phyloP scores from a whole-genome alignment of 2,113 vertebrate genomes.

The Syngnathus typhle region DNA sequence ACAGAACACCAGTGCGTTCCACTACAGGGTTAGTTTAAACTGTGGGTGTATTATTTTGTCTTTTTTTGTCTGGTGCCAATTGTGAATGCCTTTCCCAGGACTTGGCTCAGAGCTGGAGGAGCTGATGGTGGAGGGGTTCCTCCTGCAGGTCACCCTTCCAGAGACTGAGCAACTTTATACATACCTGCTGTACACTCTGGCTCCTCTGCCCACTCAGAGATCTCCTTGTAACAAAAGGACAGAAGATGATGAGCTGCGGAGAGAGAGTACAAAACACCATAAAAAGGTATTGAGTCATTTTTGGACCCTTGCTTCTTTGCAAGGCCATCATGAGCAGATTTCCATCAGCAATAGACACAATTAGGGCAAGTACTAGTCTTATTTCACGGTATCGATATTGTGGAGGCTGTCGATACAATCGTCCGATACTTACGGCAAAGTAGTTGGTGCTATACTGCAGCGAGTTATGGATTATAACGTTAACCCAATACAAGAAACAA shows the following conservation, averaged over 20 bases:
- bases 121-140: constrained; percentile 90
- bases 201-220: constrained; percentile 46
- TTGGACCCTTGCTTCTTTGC: no score
- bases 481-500: background rate
- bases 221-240: constrained; percentile 52
- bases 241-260: constrained; percentile 62
- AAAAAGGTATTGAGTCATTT: constrained; percentile 37
- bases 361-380: no score
- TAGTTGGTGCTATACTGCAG: no score
- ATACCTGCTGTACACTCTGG: constrained; percentile 77
- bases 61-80: background rate
- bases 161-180: constrained; percentile 91
- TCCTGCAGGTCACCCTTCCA: constrained; percentile 91
- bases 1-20: constrained; percentile 80
- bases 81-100: constrained; percentile 55
- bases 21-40: constrained; percentile 72
- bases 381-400: no score
- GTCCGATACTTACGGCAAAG: no score
- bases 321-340: no score
- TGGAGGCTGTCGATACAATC: no score
- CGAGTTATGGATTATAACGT: background rate
- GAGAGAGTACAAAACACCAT: constrained; percentile 31
- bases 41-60: background rate
- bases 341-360: no score
- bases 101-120: constrained; percentile 83